Base-by-base conservation (phyloP, 2,888 invertebrate species). In the Drosophila phalerata region DNA sequence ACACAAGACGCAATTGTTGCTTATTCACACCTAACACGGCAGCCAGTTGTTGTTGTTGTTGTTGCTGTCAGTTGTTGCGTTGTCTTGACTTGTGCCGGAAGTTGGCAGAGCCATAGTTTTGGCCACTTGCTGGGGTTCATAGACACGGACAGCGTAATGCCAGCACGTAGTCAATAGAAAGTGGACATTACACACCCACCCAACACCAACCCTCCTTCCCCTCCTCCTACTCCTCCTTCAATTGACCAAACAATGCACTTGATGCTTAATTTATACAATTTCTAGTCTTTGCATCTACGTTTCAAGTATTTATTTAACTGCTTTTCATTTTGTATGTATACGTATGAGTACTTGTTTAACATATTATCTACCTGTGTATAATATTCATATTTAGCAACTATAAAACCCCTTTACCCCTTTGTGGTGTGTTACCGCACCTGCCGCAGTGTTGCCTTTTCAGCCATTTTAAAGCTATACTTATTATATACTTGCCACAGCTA, bases 81-180 rank as follows among this genome's bases (percentile, higher is more conserved):
- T 34, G 55, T 48, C 25, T 47, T 47, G 30, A 47, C 55, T 53
- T 45, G 43, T 65, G 81, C 77, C 85, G 85, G 81, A 81, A 81
- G 73, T 82, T 38, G 77, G 64, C 69, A 25, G 28, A 62, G 63
- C 84, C 84, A 74, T 53, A 65, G 77, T 60, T 69, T 64, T 70
- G 69, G 49, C 2, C 63, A 63, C 22, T 22, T n/a, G 6, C 22
- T 60, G 60, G 49, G 53, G 73, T 53, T 58, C 58, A 65, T 28
- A 69, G 61, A 61, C 68, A 57, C 42, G 63, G 40, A 52, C 51
- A 52, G 40, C 19, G 42, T 19, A 65, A 84, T 76, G 73, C 75
- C 81, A 42, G 62, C 79, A 79, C 82, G 73, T 84, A 48, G 62
- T 45, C 66, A 79, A 69, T 85, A 86, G 82, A 86, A 82, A 82